Evolutionary conservation across 2,888 invertebrate species (phyloP).

Genomic region (Pammene fasciana): DNA sequence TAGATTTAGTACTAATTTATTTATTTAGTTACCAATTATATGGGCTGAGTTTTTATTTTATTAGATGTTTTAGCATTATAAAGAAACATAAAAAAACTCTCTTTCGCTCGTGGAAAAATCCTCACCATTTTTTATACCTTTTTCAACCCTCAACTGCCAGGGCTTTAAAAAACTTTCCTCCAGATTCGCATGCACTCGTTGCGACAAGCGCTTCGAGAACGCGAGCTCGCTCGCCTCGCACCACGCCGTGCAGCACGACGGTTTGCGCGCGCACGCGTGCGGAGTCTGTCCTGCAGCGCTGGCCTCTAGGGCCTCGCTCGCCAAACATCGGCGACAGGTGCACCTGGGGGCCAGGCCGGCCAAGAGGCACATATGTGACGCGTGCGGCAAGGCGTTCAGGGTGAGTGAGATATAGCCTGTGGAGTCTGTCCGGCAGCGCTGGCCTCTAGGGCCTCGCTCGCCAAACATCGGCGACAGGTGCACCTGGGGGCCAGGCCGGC

Average conservation of each 20-base stretch:
- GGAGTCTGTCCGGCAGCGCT: slow-evolving; percentile 48
- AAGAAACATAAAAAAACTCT: no score
- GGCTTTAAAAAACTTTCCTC: no score
- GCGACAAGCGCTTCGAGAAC: slow-evolving; percentile 61
- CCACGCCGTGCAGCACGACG: slow-evolving; percentile 66
- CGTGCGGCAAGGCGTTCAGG: slow-evolving; percentile 5
- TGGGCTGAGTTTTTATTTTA: no score
- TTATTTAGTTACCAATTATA: not conserved
- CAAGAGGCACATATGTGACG: slow-evolving; percentile 7
- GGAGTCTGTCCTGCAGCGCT: not conserved
- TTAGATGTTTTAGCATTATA: no score
- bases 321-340: slow-evolving; percentile 52
- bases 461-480: slow-evolving; percentile 62
- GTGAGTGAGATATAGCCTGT: slow-evolving; percentile 29
- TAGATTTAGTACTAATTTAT: not conserved
- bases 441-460: slow-evolving; percentile 60
- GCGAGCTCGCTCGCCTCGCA: slow-evolving; percentile 53
- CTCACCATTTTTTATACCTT: no score
- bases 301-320: slow-evolving; percentile 41
- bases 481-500: slow-evolving; percentile 61
- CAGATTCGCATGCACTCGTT: slow-evolving; percentile 63
- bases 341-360: slow-evolving; percentile 48
- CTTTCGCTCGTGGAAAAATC: no score
- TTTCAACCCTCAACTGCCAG: no score
- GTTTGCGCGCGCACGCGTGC: slow-evolving; percentile 67